Evolutionary conservation across 2,797 vertebrate genomes (phyloP), one percentile per base, ranked within the genome.

Genomic region (Pseudopleuronectes americanus): DNA sequence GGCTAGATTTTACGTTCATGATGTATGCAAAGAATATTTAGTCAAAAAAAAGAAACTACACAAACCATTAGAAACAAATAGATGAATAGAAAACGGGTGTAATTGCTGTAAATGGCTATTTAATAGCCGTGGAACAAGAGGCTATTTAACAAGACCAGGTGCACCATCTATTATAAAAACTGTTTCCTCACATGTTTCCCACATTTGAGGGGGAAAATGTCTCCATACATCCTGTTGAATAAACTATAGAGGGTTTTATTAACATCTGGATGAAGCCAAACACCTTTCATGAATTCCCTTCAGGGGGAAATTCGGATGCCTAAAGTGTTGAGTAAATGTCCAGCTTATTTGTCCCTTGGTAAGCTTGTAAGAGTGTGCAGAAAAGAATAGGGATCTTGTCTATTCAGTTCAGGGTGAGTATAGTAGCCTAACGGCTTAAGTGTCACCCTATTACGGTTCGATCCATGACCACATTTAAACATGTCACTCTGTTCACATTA

Each of bases 131-230:
- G 14, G 14, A 19, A 56, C 54, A 62, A 52, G 24, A 28, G 31
- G 26, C 23, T 33, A 21, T 73, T 76, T 81, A 63, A 53, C 4
- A 49, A 31, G 31, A 38, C 64, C 77, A 67, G 56, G 17, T 83
- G 56, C 36, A 24, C 21, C 1, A 1, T 67, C 41, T 73, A 41
- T 8, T 48, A 21, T 21, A 65, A 53, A 17, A 1, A 0, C 23
- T 12, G 17, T 33, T 77, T 23, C 41, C 36, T 48, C 52, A 67
- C 58, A n/a, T 67, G 57, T 38, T 60, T 59, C 38, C 3, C 43
- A 59, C 49, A 67, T 69, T 56, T n/a, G 22, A 59, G n/a, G 19
- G 38, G 21, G 14, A 54, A 38, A 68, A 78, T 33, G 54, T 49
- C 43, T 33, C 19, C 59, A 26, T 13, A 16, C 23, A 23, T 5